Evolutionary conservation across 1,140 invertebrate species (phyloP), one percentile per base, ranked within the genome.

Genomic region (Platyscapa corneri): DNA sequence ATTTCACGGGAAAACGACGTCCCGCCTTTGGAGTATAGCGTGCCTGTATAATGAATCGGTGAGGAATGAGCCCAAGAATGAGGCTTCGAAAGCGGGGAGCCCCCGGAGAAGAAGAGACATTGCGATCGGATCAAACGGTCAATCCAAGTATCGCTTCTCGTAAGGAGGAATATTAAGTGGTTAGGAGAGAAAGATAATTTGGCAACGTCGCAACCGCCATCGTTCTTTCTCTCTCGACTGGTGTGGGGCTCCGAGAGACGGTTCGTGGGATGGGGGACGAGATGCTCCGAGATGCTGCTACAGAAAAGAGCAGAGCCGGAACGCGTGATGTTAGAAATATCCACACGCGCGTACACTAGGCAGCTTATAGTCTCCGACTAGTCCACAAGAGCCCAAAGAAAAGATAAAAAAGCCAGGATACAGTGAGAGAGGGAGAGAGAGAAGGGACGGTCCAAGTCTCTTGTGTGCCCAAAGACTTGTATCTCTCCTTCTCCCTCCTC

Each of bases 191-290:
- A 91, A 90, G 87, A 91, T 92, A 91, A 91, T 92, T 92, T 92
- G 92, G 92, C 92, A 93, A 93, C 92, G 90, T 88, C 88, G 92
- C 89, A 89, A 86, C 87, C 89, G 90, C 89, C 91, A 90, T 91
- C 78, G 74, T 81, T 82, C 78, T 70, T 53, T 77, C 77, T 83
- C 80, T 77, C 53, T 83, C 39, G 42, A 39, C 46, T 81, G 16
- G 80, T 7, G 49, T 60, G 70, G 72, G 75, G 82, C 42, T 34
- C 49, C 23, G 23, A 6, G 49, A 56, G 49, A 60, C 39, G 42
- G 72, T 56, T 42, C 37, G 46, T 32, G 75, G 67, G 81, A 32
- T 70, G 64, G 72, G 82, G 56, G 56, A 70, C 37, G 67, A 34
- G 80, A 67, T 49, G 65, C 80, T 81, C 30, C 65, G 67, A 64